Percentiles rank a stretch among this genome's conserved stretches.
These are phyloP conservation scores for Pollenia griseotomentosa DNA, from an alignment of 2,888 invertebrate genomes.

Conservation along the genomic window DNA sequence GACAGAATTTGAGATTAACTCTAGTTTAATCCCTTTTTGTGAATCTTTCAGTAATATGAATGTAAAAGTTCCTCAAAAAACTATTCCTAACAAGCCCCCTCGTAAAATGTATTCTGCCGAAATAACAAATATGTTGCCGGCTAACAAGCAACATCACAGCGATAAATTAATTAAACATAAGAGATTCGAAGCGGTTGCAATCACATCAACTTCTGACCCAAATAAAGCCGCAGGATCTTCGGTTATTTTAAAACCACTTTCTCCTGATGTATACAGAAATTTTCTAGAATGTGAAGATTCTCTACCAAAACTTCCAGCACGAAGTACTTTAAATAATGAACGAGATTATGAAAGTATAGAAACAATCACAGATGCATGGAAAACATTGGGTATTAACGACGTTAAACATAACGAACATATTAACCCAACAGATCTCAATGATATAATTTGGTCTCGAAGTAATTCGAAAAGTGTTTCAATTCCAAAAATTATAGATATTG, in stretches of 20 bases:
- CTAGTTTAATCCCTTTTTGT: conserved; percentile 62
- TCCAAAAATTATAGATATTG: conserved; percentile 81
- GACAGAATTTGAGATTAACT: conserved; percentile 82
- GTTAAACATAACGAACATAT: conserved; percentile 88
- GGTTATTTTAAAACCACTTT: conserved; percentile 81
- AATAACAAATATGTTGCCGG: conserved; percentile 43
- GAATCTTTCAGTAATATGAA: conserved; percentile 38
- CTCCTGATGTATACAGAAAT: conserved; percentile 76
- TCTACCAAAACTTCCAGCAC: conserved; percentile 76
- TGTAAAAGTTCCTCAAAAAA: conserved; percentile 75
- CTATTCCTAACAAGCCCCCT: conserved; percentile 83
- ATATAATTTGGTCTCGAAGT: conserved; percentile 84
- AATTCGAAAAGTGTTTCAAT: conserved; percentile 76
- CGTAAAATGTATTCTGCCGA: conserved; percentile 78
- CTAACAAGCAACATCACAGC: conserved; percentile 76
- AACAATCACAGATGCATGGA: conserved; percentile 92
- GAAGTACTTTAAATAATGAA: conserved; percentile 80
- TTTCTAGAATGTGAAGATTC: conserved; percentile 71
- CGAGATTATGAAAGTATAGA: conserved; percentile 90
- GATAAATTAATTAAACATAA: conserved; percentile 83
- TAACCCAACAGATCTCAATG: conserved; percentile 75
- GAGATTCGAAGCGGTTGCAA: conserved; percentile 83
- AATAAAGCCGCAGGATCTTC: conserved; percentile 80
- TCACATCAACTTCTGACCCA: conserved; percentile 81
- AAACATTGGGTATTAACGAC: conserved; percentile 90